Conservation (phyloP, 1,140 invertebrate species). For the Portunus trituberculatus region DNA sequence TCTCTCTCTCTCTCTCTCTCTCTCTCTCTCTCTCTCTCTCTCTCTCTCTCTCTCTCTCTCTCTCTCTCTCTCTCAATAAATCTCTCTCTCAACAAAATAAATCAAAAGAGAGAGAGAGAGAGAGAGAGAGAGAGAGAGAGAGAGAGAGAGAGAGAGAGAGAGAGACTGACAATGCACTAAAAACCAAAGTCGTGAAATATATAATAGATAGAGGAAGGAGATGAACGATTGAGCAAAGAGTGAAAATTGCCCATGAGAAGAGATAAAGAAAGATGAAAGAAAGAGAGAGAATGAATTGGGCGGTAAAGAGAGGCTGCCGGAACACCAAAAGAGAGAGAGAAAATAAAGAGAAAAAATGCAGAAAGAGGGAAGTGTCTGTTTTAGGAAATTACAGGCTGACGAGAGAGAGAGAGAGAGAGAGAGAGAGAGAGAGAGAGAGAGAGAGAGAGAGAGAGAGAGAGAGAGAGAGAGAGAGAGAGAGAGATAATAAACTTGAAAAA, state of each 20-base stretch:
- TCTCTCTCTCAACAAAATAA: neutral
- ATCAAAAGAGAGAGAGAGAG: constrained; percentile 12
- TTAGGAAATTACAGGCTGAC: neutral
- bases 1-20: no score
- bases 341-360: no score
- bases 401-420: neutral
- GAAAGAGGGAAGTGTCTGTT: neutral
- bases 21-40: no score
- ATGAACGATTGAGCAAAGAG: no score
- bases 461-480: neutral
- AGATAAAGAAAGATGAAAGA: no score
- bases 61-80: no score
- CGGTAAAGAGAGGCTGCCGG: no score
- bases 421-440: constrained; percentile 20
- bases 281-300: no score
- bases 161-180: no score
- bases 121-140: constrained; percentile 38
- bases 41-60: no score
- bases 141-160: constrained; percentile 48
- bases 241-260: no score
- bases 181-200: neutral
- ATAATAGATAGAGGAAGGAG: neutral
- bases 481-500: neutral
- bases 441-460: constrained; percentile 17
- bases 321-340: no score